Evolutionary conservation across 2,113 vertebrate species (phyloP), one percentile per base, ranked within the genome.

Genomic region (Mustela lutreola): DNA sequence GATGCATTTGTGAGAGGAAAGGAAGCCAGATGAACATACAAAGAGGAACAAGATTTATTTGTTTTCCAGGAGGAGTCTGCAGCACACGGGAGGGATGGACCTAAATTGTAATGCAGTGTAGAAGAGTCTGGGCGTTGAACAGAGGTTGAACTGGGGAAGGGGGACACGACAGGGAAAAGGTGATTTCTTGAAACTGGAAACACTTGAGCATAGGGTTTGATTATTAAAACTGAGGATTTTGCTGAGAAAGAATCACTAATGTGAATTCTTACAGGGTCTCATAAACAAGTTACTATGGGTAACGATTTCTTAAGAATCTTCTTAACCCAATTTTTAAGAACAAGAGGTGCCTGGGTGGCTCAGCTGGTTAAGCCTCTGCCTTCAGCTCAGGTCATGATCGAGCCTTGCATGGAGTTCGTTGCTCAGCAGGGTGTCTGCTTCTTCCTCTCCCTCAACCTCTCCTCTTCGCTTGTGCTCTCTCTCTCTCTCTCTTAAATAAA

Each of bases 61-160:
- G 24, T 14, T 22, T 3, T 10, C 24, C 31, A 9, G 28, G 62
- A 84, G 42, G 48, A 48, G 28, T 10, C 31, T 8, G 31, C 11
- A 18, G 11, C 11, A 28, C 33, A 45, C 0, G 0, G 16, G 11
- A 63, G 58, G 28, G 36, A 45, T 7, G 28, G 12, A 22, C 11
- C 31, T 48, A 24, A 28, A 76, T 24, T 36, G 67, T 42, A 26
- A 2, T 11, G 53, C 7, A 63, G 12, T 15, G 21, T 8, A 80
- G 56, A 31, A 26, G 45, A 42, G 19, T 6, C 9, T 56, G 76
- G 36, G 8, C 0, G 16, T 45, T 63, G 16, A 56, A 12, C 0
- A 56, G 53, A 24, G 18, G 3, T 12, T 22, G 42, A 50, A 22
- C 4, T 7, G 4, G 28, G 53, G 14, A 2, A 1, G 10, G 1